phyloP scores from a whole-genome alignment of 2,797 vertebrate genomes.

The Simalia tracyae region DNA sequence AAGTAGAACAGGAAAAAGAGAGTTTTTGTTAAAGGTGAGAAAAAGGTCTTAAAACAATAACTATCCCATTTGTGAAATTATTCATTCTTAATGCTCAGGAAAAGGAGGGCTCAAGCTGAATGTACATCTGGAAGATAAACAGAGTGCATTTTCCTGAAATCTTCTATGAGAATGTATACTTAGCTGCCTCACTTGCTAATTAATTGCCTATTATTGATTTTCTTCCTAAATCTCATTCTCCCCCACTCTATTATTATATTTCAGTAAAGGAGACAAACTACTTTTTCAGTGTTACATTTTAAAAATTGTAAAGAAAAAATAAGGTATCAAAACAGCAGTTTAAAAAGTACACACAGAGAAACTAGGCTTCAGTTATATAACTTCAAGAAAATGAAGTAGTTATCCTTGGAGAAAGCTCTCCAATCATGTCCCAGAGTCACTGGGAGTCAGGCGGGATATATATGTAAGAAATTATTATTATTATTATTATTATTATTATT shows the following conservation, averaged over 20 bases:
- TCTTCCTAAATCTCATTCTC: not conserved
- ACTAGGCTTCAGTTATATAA: not conserved
- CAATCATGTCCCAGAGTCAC: not conserved
- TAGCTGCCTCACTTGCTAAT: slow-evolving; percentile 12
- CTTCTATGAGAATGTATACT: slow-evolving; percentile 19
- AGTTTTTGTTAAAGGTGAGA: slow-evolving; percentile 61
- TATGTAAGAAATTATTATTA: too few species aligned
- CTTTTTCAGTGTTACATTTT: not conserved
- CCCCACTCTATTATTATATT: not conserved
- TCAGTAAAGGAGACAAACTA: not conserved
- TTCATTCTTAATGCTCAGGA: slow-evolving; percentile 50
- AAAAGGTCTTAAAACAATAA: slow-evolving; percentile 55
- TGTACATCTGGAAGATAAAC: slow-evolving; percentile 25
- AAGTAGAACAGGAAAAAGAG: slow-evolving; percentile 55
- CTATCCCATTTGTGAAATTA: slow-evolving; percentile 47
- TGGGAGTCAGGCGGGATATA: too few species aligned
- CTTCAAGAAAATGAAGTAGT: not conserved
- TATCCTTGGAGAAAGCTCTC: not conserved
- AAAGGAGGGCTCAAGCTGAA: slow-evolving; percentile 3
- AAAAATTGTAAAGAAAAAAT: not conserved
- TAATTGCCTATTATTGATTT: slow-evolving; percentile 6
- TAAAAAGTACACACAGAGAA: not conserved
- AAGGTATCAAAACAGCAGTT: not conserved
- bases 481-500: too few species aligned
- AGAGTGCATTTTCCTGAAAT: slow-evolving; percentile 13